These are phyloP conservation scores for Lucinisca nassula DNA, from an alignment of 2,888 invertebrate species.

Conservation along the genomic window DNA sequence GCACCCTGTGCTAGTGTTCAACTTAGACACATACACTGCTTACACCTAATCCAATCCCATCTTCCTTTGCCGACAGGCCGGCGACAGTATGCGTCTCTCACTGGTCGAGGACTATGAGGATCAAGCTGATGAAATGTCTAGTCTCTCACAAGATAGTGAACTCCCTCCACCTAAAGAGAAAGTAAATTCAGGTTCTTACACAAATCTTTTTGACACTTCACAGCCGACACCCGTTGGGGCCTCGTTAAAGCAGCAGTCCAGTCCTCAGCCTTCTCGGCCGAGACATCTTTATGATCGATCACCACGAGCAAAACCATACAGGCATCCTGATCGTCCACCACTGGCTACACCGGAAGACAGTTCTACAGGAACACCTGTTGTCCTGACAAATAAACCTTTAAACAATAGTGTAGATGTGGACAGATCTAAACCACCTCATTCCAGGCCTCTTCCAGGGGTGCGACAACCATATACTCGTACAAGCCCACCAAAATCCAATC, in stretches of 20 bases:
- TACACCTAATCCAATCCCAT: slow-evolving; percentile 42
- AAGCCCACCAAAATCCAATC: slow-evolving; percentile 25
- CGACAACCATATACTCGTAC: slow-evolving; percentile 17
- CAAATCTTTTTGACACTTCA: slow-evolving; percentile 84
- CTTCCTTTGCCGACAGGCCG: slow-evolving; percentile 71
- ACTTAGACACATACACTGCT: slow-evolving; percentile 6
- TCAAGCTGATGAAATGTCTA: slow-evolving; percentile 75
- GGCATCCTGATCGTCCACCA: slow-evolving; percentile 55
- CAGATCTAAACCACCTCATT: slow-evolving; percentile 54
- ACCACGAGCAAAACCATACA: slow-evolving; percentile 53
- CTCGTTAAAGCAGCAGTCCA: slow-evolving; percentile 60
- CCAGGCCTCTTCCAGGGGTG: slow-evolving; percentile 23
- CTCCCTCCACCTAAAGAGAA: slow-evolving; percentile 72
- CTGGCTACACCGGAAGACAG: slow-evolving; percentile 79
- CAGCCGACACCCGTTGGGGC: slow-evolving; percentile 74
- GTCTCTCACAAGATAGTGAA: slow-evolving; percentile 78
- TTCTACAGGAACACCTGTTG: slow-evolving; percentile 56
- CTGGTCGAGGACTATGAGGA: slow-evolving; percentile 75
- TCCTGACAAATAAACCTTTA: slow-evolving; percentile 74
- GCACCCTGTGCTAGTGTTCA: neutral
- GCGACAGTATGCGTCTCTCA: slow-evolving; percentile 68
- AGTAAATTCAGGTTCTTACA: slow-evolving; percentile 82
- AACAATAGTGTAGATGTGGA: slow-evolving; percentile 60
- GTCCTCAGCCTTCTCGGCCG: slow-evolving; percentile 60
- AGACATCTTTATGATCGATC: slow-evolving; percentile 61